These are phyloP conservation scores for Grapholita molesta DNA, from an alignment of 1,140 invertebrate genomes.

Conservation along the genomic window DNA sequence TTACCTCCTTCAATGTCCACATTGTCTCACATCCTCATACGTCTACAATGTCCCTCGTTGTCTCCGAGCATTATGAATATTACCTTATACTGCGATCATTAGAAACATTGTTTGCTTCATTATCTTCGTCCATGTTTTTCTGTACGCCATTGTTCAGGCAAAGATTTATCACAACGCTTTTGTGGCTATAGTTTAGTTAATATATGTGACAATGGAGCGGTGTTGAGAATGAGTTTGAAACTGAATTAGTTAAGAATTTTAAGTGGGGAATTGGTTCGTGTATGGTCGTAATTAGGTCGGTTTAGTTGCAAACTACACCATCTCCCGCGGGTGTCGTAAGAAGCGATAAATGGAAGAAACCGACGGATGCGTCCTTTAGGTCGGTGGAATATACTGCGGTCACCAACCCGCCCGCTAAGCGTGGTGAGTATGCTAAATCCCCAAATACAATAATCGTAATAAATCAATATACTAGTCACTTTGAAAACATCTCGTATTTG, in stretches of 20 bases:
- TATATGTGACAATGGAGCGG: neutral
- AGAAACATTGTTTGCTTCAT: slow-evolving; percentile 6
- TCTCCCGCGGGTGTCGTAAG: no score
- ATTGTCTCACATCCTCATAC: slow-evolving; percentile 5
- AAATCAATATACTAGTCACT: no score
- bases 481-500: no score
- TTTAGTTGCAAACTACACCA: no score
- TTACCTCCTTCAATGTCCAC: neutral
- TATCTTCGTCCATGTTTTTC: slow-evolving; percentile 13
- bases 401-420: no score
- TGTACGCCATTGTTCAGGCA: neutral
- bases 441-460: no score
- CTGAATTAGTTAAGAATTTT: neutral
- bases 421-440: no score
- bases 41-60: neutral
- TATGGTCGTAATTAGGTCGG: no score
- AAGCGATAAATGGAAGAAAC: no score
- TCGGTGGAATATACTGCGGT: no score
- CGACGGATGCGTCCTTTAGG: no score
- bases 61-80: neutral
- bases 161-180: slow-evolving; percentile 3
- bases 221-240: neutral
- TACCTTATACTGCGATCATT: neutral
- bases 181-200: neutral
- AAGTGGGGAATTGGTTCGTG: neutral